Base-by-base conservation (phyloP, 2,113 vertebrate genomes). In the Brachirus orientalis region DNA sequence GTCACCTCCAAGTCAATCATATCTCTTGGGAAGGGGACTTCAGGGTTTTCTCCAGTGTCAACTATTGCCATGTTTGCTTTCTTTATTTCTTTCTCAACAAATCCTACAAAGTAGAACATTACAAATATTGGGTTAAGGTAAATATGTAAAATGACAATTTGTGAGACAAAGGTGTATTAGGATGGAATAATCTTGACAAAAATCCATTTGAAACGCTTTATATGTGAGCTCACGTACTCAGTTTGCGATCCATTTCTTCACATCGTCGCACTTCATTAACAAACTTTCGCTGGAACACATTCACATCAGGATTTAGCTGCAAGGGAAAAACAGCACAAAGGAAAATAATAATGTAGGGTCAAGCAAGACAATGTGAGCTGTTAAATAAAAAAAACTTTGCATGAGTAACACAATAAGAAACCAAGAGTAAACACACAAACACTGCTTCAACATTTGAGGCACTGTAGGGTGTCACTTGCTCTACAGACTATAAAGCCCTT, bases 1-100 rank as follows among this genome's bases (percentile, higher is more conserved):
- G 36, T 77, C 92, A 99, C 98, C 97, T 99, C 98, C 61, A 99
- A 80, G 75, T 99, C 98, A 60, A 99, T 99, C 96, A 99, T 99
- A 89, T 99, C 98, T 69, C 97, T 93, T 4, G 98, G 98, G 67
- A 98, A 96, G 36, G 98, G 98, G 51, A 99, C 97, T 88, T 99
- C 98, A 0, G 98, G 98, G 81, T 99, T 99, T 83, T 99, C 98
- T 0, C 98, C 98, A 0, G 97, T 99, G 90, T 99, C 98, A 54
- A 96, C 75, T 43, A 99, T 94, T 0, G 93, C 92, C 68, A 99
- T 96, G 72, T 95, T 94, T 10, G 96, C 98, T 80, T 96, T 97
- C 82, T 95, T 97, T 65, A 99, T 98, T 87, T 99, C 98, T 86
- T 99, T 99, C 77, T 99, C 98, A 56, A 99, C 98, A 92, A 98